Evolutionary conservation across 2,113 vertebrate species (phyloP).

Genomic region (Choloepus hoffmanni): DNA sequence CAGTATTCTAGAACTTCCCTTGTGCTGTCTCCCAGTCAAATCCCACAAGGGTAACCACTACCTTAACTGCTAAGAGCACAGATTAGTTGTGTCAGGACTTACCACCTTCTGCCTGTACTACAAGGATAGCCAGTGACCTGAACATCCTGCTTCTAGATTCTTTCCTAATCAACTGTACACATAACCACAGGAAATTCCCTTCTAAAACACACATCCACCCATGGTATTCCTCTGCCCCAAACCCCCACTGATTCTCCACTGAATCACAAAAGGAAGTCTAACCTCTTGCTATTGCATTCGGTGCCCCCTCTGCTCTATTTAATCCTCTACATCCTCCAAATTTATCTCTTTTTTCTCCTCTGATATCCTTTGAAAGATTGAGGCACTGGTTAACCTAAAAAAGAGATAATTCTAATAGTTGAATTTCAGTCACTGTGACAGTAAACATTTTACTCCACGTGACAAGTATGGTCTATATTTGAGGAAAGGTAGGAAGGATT

Average conservation of each 20-base stretch:
- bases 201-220: background rate
- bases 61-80: background rate
- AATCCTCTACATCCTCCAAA: background rate
- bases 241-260: background rate
- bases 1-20: background rate
- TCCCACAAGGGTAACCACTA: background rate
- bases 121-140: background rate
- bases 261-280: background rate
- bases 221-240: background rate
- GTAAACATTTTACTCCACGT: background rate
- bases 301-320: background rate
- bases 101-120: background rate
- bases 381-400: background rate
- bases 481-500: background rate
- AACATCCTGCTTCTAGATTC: background rate
- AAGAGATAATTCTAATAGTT: background rate
- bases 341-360: background rate
- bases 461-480: background rate
- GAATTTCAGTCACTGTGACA: background rate
- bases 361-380: background rate
- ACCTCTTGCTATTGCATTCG: background rate
- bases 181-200: background rate
- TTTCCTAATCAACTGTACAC: background rate
- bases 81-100: background rate
- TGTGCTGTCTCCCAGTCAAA: background rate